Base-by-base conservation (phyloP, 2,797 vertebrate genomes). In the Hippoglossus hippoglossus region DNA sequence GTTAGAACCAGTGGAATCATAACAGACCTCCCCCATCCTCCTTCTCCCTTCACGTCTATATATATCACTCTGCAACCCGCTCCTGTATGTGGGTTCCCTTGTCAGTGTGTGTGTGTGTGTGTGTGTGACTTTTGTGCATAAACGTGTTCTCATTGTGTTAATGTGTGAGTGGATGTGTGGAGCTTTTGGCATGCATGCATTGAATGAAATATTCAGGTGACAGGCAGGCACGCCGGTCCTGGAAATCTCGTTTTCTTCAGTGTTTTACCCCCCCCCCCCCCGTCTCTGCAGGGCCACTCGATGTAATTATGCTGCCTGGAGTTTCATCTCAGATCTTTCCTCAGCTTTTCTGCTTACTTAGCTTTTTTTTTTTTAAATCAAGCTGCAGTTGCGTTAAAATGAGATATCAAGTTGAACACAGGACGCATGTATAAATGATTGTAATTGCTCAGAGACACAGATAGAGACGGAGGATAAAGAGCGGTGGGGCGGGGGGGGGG, bases 171-270 rank as follows among this genome's bases (percentile, higher is more conserved):
- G 71, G 52, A 58, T 73, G 36, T 82, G 86, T 62, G 71, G 56
- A 64, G 80, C 70, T 81, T 76, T 66, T 82, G 55, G 74, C 81
- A 62, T 81, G 85, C 65, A 74, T 79, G 81, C 77, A 78, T 63
- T 52, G 74, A 67, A 91, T 93, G 57, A 92, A 93, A 92, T 92
- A 93, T 93, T 92, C 88, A 92, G 89, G 86, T 88, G 78, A 81
- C 82, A 77, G 62, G 71, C 79, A 63, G 73, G n/a, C 73, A 19
- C 80, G 82, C 75, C 15, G 24, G 56, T 75, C 54, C 68, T 66
- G 67, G 73, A 80, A 75, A 77, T 75, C 53, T 71, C 41, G 59
- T 22, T 50, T 58, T 71, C 67, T 63, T 24, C 63, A 9, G 31
- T 15, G 28, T 21, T 54, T 24, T 8, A 31, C 1, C 2, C 28